Conservation (phyloP, 2,113 vertebrate species). For the Cichladusa arquata region DNA sequence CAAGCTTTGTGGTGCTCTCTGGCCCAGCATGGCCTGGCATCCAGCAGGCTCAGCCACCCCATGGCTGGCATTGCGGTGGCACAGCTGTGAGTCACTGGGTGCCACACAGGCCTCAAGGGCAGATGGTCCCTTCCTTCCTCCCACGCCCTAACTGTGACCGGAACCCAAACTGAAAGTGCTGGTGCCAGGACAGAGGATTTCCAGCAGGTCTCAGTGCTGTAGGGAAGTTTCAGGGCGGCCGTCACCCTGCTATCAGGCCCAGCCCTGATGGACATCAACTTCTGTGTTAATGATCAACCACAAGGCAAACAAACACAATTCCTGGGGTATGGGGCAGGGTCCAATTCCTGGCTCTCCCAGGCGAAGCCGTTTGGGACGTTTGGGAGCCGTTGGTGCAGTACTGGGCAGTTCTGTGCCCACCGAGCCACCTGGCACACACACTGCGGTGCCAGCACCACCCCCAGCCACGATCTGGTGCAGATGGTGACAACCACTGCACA, state of each 20-base stretch:
- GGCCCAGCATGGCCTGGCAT: rapidly evolving
- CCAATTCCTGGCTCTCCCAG: rapidly evolving
- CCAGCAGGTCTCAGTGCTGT: neutral
- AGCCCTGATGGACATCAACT: neutral
- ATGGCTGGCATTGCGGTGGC: rapidly evolving
- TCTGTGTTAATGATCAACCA: neutral
- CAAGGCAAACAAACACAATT: neutral
- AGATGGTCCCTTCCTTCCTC: neutral
- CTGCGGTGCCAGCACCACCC: rapidly evolving
- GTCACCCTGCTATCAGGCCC: neutral
- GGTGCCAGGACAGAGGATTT: neutral
- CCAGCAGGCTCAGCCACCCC: rapidly evolving
- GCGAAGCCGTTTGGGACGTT: neutral
- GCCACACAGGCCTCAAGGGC: neutral
- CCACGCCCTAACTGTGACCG: rapidly evolving
- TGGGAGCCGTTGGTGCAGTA: rapidly evolving
- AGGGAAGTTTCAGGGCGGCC: neutral
- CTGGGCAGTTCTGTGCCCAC: rapidly evolving
- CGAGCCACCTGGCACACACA: neutral
- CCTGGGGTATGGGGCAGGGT: neutral
- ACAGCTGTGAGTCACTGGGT: neutral
- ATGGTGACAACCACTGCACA: rapidly evolving
- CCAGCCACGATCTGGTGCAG: neutral
- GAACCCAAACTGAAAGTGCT: neutral
- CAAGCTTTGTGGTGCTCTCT: neutral